Percentiles rank a stretch among this genome's conserved stretches.
Conservation (phyloP, 2,888 invertebrate species). For the Athalia circularis region DNA sequence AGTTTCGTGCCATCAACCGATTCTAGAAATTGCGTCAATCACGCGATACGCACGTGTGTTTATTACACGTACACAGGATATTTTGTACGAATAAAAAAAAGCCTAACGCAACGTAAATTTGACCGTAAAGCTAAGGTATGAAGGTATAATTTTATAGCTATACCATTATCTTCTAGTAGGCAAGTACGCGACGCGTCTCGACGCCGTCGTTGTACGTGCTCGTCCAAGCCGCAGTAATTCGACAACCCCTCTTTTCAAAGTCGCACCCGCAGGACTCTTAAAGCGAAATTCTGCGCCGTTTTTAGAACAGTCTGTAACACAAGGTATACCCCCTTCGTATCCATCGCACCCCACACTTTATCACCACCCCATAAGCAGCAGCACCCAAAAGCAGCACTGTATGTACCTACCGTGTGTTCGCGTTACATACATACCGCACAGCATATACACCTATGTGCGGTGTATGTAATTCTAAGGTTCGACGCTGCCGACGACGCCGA, state of each 20-base stretch:
- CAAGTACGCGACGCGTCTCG: neutral
- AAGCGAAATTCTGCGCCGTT: neutral
- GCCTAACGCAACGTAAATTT: no score
- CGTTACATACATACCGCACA: no score
- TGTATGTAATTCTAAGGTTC: no score
- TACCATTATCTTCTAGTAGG: no score
- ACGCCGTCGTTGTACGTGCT: conserved; percentile 24
- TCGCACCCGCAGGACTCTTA: conserved; percentile 12
- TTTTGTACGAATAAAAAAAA: no score
- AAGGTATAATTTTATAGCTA: no score
- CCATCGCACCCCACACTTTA: neutral
- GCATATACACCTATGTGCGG: no score
- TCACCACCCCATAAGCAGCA: neutral
- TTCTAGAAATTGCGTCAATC: neutral
- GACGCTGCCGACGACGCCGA: no score
- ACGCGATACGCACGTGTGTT: neutral
- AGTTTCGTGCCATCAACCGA: neutral
- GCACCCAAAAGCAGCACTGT: neutral
- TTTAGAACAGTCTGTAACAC: neutral
- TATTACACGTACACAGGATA: no score
- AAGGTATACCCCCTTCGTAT: no score
- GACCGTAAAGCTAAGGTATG: no score
- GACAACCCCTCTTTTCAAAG: conserved; percentile 30
- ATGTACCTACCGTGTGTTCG: no score
- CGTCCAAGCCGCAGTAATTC: conserved; percentile 29